These are phyloP conservation scores for Sinosuthora webbiana DNA, from an alignment of 2,113 vertebrate species.

Conservation along the genomic window DNA sequence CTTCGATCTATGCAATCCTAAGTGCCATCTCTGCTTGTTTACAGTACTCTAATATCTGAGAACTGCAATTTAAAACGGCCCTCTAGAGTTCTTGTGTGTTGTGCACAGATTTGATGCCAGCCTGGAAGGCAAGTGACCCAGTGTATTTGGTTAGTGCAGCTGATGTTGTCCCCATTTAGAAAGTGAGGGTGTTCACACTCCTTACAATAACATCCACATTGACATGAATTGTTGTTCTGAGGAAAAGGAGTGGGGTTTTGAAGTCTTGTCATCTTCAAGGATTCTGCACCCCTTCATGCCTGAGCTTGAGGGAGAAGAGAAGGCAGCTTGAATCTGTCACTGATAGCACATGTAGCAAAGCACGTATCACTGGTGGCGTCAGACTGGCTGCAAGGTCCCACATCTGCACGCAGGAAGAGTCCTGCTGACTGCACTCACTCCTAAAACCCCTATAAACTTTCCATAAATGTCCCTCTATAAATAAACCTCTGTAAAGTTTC, in stretches of 20 bases:
- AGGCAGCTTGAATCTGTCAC: not conserved
- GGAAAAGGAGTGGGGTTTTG: not conserved
- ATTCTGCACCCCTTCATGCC: not conserved
- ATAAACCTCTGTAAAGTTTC: not conserved
- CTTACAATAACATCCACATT: not conserved
- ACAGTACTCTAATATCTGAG: not conserved
- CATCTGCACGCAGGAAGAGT: not conserved
- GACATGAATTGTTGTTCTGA: not conserved
- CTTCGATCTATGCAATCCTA: fast-evolving
- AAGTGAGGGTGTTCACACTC: not conserved
- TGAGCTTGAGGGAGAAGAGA: not conserved
- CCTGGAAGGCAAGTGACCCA: not conserved
- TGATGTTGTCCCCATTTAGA: not conserved
- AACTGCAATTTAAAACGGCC: not conserved
- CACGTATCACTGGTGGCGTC: fast-evolving
- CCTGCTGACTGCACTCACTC: fast-evolving
- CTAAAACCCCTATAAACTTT: not conserved
- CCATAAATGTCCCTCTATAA: not conserved
- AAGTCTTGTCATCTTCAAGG: not conserved
- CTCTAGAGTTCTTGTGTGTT: not conserved
- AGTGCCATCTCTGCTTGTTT: not conserved
- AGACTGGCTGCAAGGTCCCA: not conserved
- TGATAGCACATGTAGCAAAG: not conserved
- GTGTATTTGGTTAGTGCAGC: not conserved
- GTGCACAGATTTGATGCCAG: not conserved